Evolutionary conservation across 2,113 vertebrate species (phyloP).

Genomic region (Leptocoma aspasia): DNA sequence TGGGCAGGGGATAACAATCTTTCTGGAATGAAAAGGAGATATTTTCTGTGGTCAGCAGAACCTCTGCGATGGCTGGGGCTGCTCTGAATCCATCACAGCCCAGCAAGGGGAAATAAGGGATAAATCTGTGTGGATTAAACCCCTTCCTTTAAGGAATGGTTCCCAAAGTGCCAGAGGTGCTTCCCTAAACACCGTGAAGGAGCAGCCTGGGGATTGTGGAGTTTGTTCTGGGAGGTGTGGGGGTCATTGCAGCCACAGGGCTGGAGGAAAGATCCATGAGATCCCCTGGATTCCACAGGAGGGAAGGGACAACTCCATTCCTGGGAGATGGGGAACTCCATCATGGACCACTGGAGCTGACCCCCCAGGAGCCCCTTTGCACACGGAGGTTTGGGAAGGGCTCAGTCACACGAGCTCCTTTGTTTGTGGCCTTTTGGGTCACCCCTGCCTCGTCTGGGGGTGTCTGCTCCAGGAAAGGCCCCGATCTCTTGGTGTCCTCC

Average conservation of each 20-base stretch:
- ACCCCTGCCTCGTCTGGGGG: not conserved
- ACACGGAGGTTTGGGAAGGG: too few relatives aligned
- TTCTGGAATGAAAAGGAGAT: not conserved
- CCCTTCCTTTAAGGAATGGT: rapidly evolving
- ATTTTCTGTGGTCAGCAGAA: not conserved
- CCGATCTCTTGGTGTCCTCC: not conserved
- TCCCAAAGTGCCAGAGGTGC: not conserved
- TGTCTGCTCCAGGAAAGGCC: not conserved
- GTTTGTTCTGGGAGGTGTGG: not conserved
- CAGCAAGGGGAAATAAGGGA: not conserved
- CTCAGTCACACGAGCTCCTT: not conserved
- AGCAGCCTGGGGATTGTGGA: not conserved
- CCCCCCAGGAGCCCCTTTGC: too few relatives aligned
- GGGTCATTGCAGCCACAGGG: too few relatives aligned
- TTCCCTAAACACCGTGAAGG: not conserved
- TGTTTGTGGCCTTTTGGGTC: rapidly evolving
- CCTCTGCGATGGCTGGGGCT: rapidly evolving
- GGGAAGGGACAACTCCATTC: not conserved
- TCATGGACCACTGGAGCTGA: rapidly evolving
- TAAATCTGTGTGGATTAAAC: not conserved
- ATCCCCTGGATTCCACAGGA: not conserved
- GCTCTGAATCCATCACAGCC: not conserved
- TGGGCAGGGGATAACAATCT: not conserved
- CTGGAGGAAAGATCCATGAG: not conserved
- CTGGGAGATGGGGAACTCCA: not conserved